Evolutionary conservation across 1,140 invertebrate species (phyloP).

Genomic region (Antheraea pernyi): DNA sequence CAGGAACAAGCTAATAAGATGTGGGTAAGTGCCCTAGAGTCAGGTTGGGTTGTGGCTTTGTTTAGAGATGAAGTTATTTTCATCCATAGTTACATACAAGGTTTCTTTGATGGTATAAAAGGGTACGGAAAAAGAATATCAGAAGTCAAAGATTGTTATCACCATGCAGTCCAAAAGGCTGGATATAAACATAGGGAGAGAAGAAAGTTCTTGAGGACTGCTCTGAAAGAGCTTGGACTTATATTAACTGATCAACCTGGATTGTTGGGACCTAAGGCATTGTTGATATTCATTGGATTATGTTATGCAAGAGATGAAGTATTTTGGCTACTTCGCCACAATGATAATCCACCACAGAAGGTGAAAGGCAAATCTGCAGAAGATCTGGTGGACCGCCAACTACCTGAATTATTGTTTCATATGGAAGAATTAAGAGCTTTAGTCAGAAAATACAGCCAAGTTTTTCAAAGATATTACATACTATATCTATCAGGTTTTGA

Average conservation of each 20-base stretch:
- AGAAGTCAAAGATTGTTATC: constrained; percentile 97
- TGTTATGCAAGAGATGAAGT: constrained; percentile 98
- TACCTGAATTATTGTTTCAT: constrained; percentile 98
- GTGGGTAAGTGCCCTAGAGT: constrained; percentile 95
- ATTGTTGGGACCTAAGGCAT: constrained; percentile 96
- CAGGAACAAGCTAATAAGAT: constrained; percentile 92
- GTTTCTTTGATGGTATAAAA: constrained; percentile 97
- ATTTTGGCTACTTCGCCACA: constrained; percentile 97
- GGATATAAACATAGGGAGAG: constrained; percentile 95
- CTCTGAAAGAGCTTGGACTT: constrained; percentile 96
- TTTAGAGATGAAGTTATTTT: constrained; percentile 99
- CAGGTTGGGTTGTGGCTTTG: constrained; percentile 95
- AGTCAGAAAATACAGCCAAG: constrained; percentile 96
- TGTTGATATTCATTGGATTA: constrained; percentile 97
- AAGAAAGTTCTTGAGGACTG: constrained; percentile 96
- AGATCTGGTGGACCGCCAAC: constrained; percentile 94
- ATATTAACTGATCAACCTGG: constrained; percentile 99
- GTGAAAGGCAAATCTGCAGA: constrained; percentile 92
- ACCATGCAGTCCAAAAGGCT: constrained; percentile 93
- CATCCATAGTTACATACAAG: constrained; percentile 95
- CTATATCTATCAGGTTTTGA: constrained; percentile 98
- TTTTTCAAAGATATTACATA: constrained; percentile 98
- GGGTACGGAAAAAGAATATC: constrained; percentile 95
- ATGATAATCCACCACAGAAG: constrained; percentile 94
- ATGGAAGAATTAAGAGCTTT: constrained; percentile 97